Conservation (phyloP, 2,113 vertebrate species). For the Orycteropus afer region DNA sequence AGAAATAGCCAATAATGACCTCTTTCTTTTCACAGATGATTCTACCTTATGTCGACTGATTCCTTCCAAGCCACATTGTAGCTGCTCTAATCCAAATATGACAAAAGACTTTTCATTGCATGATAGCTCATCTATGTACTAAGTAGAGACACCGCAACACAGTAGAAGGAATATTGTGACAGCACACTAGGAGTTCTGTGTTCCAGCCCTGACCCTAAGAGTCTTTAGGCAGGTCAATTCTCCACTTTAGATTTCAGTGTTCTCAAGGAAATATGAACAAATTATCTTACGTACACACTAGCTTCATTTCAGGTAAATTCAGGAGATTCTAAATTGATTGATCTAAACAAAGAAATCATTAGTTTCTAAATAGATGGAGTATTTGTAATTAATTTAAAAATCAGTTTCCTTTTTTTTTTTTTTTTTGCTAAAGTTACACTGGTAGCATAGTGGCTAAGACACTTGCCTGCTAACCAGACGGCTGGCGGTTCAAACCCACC, state of each 20-base stretch:
- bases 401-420: neutral
- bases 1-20: constrained; percentile 81
- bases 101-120: constrained; percentile 76
- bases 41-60: constrained; percentile 84
- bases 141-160: constrained; percentile 15
- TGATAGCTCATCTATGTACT: constrained; percentile 78
- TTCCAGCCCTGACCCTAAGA: neutral
- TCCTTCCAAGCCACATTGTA: constrained; percentile 78
- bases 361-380: neutral
- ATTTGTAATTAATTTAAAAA: neutral
- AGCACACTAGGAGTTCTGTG: neutral
- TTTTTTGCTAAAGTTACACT: neutral
- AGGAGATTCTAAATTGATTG: neutral
- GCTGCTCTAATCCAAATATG: constrained; percentile 63
- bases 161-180: neutral
- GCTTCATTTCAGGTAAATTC: neutral
- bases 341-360: neutral
- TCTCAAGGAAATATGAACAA: neutral
- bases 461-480: too few species aligned
- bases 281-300: neutral
- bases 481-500: too few species aligned
- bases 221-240: neutral
- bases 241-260: neutral
- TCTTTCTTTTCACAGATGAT: constrained; percentile 82
- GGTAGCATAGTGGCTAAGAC: too few species aligned